Conservation (phyloP, 2,888 invertebrate species). For the Cephus spinipes region DNA sequence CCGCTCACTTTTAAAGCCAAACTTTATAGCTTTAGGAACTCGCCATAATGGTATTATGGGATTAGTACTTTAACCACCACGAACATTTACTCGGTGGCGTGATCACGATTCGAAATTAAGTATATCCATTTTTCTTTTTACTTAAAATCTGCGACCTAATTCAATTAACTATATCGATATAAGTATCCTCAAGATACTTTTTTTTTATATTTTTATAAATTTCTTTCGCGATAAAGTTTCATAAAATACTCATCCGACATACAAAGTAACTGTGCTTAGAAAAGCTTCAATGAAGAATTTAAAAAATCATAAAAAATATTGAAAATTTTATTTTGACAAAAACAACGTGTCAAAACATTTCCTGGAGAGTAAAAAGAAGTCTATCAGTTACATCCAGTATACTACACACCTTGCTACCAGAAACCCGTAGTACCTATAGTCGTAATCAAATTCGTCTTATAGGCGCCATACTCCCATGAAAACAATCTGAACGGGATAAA, state of each 20-base stretch:
- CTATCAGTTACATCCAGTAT: neutral
- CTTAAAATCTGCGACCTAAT: neutral
- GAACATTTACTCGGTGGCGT: neutral
- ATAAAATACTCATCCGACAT: no score
- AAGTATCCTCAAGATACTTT: neutral
- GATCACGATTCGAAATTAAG: neutral
- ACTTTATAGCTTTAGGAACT: neutral
- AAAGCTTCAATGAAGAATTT: neutral
- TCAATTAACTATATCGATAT: neutral
- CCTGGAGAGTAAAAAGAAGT: neutral
- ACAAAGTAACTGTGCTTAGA: neutral
- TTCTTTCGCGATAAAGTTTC: no score
- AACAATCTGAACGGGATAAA: neutral
- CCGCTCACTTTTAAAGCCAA: neutral
- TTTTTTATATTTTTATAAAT: neutral
- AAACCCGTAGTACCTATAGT: neutral
- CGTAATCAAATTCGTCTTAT: neutral
- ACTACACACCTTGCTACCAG: neutral
- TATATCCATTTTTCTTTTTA: neutral
- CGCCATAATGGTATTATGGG: neutral
- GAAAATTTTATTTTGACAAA: neutral
- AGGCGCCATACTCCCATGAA: neutral
- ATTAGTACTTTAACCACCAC: neutral
- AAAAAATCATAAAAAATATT: neutral
- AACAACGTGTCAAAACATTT: neutral